phyloP scores from a whole-genome alignment of 1,140 invertebrate species.

The Dendroctonus valens region DNA sequence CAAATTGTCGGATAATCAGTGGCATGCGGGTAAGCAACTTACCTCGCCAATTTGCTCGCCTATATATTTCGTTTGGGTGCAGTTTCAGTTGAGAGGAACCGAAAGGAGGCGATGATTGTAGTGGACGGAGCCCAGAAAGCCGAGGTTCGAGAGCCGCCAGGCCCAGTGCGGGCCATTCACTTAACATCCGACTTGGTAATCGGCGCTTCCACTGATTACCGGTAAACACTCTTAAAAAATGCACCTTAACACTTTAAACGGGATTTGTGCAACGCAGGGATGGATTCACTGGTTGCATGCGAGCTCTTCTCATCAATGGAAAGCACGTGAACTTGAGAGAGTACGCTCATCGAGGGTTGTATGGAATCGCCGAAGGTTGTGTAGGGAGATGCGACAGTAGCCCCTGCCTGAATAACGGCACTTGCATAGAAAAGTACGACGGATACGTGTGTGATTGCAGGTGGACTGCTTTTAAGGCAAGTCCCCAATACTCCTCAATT shows the following conservation, averaged over 20 bases:
- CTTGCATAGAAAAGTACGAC: constrained; percentile 91
- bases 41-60: too few relatives aligned
- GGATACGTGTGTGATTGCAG: constrained; percentile 92
- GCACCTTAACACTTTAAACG: not conserved
- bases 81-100: constrained; percentile 89
- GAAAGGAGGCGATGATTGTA: constrained; percentile 82
- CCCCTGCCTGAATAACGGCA: constrained; percentile 95
- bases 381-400: constrained; percentile 87
- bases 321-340: constrained; percentile 75
- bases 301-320: constrained; percentile 89
- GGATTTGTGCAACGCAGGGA: constrained; percentile 56
- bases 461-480: constrained; percentile 88
- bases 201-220: constrained; percentile 77
- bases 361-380: constrained; percentile 81
- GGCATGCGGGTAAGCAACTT: constrained; percentile 63
- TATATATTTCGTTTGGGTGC: not conserved
- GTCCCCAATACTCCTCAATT: not conserved
- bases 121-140: constrained; percentile 83
- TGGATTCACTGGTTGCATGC: constrained; percentile 92
- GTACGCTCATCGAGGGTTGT: constrained; percentile 65
- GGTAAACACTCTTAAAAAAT: constrained; percentile 10
- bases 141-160: constrained; percentile 77
- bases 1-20: constrained; percentile 82
- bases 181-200: constrained; percentile 80
- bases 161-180: constrained; percentile 80